Base-by-base conservation (phyloP, 2,888 invertebrate genomes). In the Epirrita christyi region DNA sequence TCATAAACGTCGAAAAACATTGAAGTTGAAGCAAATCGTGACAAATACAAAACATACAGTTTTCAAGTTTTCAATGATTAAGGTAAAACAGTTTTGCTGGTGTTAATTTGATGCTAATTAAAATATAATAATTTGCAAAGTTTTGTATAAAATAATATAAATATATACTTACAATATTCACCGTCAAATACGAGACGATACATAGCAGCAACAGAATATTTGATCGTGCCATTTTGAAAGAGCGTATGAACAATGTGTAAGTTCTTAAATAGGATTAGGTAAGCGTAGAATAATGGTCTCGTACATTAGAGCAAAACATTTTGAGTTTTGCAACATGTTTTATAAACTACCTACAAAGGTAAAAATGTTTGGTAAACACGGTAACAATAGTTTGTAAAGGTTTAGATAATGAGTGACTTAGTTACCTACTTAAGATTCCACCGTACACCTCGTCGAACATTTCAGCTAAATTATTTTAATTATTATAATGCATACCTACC, bases 141-240 rank as follows among this genome's bases (percentile, higher is more conserved):
- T 2, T 21, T 21, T 21, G 4, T 3, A 21, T 2, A 4, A 2
- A 21, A 21, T 14, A 7, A 38, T 3, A 6, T 36, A 11, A 6
- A 7, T 27, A 42, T 0, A 9, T 27, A 59, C 59, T 59, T 46
- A 59, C 59, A 37, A 50, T 43, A 42, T 42, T 41, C 36, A 46
- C 54, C 7, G 45, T 37, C 13, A 54, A 14, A 14, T 48, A 45
- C 8, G 50, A 50, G 32, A 15, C 37, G 36, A 54, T 42, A 14
- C 49, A 42, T 29, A 59, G 21, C 27, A 59, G 29, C 37, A 59
- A 36, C 11, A 54, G 21, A 37, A 32, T 10, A 44, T 46, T 46
- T 29, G 46, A 29, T 21, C 50, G 54, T 27, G 54, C 59, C 59
- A 59, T 59, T 6, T 9, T 54, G 36, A 46, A 59, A 36, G 44